Base-by-base conservation (phyloP, 2,888 invertebrate genomes). In the Pseudeuparius sepicola region DNA sequence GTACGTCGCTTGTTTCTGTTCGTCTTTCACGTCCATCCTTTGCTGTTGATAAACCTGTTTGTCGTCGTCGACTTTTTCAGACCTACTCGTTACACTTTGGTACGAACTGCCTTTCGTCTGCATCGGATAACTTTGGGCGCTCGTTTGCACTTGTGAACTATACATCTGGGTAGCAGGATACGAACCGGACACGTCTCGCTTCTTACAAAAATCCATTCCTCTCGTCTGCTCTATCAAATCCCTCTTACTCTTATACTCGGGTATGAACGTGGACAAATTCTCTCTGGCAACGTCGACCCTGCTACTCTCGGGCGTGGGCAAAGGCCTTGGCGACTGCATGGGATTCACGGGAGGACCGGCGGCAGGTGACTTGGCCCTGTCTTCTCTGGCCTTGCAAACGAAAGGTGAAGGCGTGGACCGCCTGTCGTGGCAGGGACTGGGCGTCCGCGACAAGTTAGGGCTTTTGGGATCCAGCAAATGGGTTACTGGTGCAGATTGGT, bases 271-370 rank as follows among this genome's bases (percentile, higher is more conserved):
- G 3, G 48, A 41, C 10, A 61, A 34, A 36, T 44, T 59, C 33
- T 57, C 48, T 34, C 54, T 54, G 3, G 60, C 61, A 26, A 50
- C 49, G 20, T 53, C 48, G 15, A 51, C 37, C 35, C 41, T 51
- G 25, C 46, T 49, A 34, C 51, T 51, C 36, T 44, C 35, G 11
- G 49, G 51, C 4, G 50, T 49, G 1, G 59, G 59, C 2, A 58
- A 43, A 2, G 58, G 52, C 31, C 53, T 50, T 24, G 41, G 34
- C 10, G 47, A 45, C 31, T 70, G 72, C 17, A 77, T 50, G 2
- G 76, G 75, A 57, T 76, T 78, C 26, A 72, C 71, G 41, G 80
- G 79, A 25, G 80, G 79, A 6, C 79, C 81, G 27, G 70, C 71
- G 2, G 79, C 81, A 10, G 83, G 81, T 6, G 81, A 81, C 37